Conservation (phyloP, 1,140 invertebrate species). For the Eumaeus atala region DNA sequence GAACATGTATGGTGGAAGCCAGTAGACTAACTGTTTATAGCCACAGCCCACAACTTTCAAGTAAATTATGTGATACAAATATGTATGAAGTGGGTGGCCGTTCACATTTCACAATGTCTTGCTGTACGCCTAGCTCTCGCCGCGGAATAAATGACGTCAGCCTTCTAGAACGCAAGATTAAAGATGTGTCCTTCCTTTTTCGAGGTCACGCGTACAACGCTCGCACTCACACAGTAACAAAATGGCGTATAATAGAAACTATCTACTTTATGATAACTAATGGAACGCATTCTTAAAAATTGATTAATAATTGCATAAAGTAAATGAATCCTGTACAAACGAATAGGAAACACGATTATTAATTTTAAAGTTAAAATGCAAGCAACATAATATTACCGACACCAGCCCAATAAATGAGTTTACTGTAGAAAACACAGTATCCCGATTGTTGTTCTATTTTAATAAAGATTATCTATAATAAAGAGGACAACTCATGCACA, state of each 20-base stretch:
- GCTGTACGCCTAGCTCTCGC: constrained; percentile 54
- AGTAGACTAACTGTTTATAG: constrained; percentile 66
- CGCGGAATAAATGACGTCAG: constrained; percentile 66
- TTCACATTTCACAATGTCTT: constrained; percentile 73
- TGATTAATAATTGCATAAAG: not conserved
- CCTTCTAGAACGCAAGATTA: constrained; percentile 60
- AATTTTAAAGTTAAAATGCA: not conserved
- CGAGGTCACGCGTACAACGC: constrained; percentile 63
- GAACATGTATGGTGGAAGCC: constrained; percentile 64
- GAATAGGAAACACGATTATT: not conserved
- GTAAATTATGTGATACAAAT: constrained; percentile 56
- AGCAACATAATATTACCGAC: constrained; percentile 17
- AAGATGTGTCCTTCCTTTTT: constrained; percentile 62
- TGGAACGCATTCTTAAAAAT: constrained; percentile 12
- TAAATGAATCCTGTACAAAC: not conserved
- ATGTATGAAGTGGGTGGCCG: constrained; percentile 65
- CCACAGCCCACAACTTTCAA: constrained; percentile 71
- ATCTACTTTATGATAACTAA: constrained; percentile 18
- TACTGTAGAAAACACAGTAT: constrained; percentile 7
- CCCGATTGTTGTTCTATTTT: not conserved
- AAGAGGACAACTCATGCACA: not conserved
- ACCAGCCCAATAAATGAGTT: constrained; percentile 16
- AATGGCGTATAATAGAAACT: constrained; percentile 50
- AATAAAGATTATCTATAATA: not conserved
- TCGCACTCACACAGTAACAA: constrained; percentile 53